Evolutionary conservation across 1,140 invertebrate species (phyloP).

Genomic region (Atta cephalotes): DNA sequence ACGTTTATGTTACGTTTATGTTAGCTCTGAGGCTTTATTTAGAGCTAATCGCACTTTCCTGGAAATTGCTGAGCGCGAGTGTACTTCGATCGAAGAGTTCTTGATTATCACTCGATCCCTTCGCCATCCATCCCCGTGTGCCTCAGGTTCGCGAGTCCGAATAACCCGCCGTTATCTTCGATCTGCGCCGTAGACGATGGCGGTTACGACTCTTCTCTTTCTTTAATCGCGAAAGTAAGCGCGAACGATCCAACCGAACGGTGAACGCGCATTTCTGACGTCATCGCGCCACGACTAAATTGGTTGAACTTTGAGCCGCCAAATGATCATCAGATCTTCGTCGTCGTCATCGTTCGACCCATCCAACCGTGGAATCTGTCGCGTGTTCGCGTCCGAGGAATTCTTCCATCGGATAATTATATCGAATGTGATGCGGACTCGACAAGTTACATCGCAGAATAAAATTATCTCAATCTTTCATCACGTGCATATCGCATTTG

Average conservation of each 20-base stretch:
- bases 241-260: constrained; percentile 47
- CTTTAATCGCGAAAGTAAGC: constrained; percentile 37
- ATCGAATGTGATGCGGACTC: not conserved
- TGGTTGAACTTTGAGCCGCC: constrained; percentile 80
- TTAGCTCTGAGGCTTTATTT: not conserved
- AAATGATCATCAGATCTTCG: constrained; percentile 77
- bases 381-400: constrained; percentile 18
- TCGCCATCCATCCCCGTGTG: constrained; percentile 5
- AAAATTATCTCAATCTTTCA: constrained; percentile 1
- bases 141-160: not conserved
- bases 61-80: not conserved
- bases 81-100: not conserved
- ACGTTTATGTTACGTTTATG: not conserved
- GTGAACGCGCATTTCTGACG: constrained; percentile 72
- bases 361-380: constrained; percentile 40
- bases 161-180: constrained; percentile 40
- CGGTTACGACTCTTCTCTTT: constrained; percentile 36
- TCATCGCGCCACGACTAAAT: constrained; percentile 75
- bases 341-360: constrained; percentile 5
- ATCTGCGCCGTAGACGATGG: constrained; percentile 29
- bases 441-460: not conserved
- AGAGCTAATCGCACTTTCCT: constrained; percentile 7
- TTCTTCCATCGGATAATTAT: constrained; percentile 33
- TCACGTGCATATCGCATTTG: not conserved
- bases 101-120: constrained; percentile 16